Conservation (phyloP, 2,888 invertebrate genomes). For the Melitaea athalia region DNA sequence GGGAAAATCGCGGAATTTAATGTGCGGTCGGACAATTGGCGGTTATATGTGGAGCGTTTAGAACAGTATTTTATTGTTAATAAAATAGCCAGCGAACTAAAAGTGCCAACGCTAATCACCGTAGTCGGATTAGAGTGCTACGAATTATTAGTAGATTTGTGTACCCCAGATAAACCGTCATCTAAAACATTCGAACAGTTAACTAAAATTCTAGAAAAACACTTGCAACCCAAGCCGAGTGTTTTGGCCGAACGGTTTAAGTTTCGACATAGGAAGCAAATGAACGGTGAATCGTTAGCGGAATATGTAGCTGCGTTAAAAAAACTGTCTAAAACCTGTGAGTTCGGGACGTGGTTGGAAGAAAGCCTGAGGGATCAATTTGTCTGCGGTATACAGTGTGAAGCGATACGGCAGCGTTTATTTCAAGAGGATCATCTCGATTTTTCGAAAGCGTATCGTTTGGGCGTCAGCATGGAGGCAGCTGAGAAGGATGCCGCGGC, state of each 20-base stretch:
- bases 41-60: conserved; percentile 19
- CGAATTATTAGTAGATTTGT: conserved; percentile 26
- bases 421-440: conserved; percentile 29
- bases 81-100: conserved; percentile 13
- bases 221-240: conserved; percentile 25
- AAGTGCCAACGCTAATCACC: conserved; percentile 28
- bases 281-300: conserved; percentile 5
- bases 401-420: conserved; percentile 28
- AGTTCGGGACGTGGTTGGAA: conserved; percentile 24
- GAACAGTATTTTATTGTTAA: conserved; percentile 29
- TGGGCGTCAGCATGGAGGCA: conserved; percentile 34
- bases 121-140: conserved; percentile 27
- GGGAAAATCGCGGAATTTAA: conserved; percentile 7
- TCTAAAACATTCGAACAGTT: conserved; percentile 18
- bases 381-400: conserved; percentile 29
- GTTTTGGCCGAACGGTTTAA: conserved; percentile 21
- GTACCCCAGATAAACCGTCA: conserved; percentile 23
- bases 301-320: conserved; percentile 22
- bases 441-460: conserved; percentile 24
- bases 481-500: conserved; percentile 35
- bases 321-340: conserved; percentile 23
- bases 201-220: conserved; percentile 18
- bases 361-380: conserved; percentile 32
- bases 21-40: conserved; percentile 21
- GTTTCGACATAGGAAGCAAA: conserved; percentile 22